Evolutionary conservation across 2,113 vertebrate genomes (phyloP).

Genomic region (Ictidomys tridecemlineatus): DNA sequence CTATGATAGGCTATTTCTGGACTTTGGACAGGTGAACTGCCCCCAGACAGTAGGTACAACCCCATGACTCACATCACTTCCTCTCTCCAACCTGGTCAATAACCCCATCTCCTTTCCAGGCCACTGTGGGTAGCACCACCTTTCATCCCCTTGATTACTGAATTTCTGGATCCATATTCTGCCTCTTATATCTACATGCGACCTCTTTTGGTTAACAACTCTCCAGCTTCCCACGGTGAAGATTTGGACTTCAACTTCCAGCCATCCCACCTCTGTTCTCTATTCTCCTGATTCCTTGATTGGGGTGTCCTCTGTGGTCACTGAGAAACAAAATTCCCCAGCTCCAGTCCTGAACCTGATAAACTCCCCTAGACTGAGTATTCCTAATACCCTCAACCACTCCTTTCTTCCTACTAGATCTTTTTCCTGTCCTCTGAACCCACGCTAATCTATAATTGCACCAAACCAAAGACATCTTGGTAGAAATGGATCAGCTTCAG

Average conservation of each 20-base stretch:
- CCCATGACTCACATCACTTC: background rate
- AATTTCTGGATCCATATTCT: background rate
- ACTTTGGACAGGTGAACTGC: background rate
- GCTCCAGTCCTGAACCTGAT: background rate
- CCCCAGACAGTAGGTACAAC: background rate
- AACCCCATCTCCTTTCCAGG: background rate
- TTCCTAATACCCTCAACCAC: background rate
- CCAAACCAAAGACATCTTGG: background rate
- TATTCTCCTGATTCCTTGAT: background rate
- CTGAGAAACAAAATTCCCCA: background rate
- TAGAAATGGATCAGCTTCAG: background rate
- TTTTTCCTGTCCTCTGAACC: background rate
- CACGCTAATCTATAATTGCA: background rate
- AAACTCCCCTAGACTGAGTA: background rate
- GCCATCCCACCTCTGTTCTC: background rate
- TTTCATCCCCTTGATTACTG: background rate
- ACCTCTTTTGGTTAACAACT: background rate
- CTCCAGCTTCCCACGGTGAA: background rate
- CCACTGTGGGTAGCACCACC: background rate
- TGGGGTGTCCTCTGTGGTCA: background rate
- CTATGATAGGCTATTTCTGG: background rate
- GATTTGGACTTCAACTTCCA: background rate
- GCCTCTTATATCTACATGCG: background rate
- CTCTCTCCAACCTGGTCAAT: background rate
- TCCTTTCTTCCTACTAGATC: background rate